Percentiles rank a stretch among this genome's conserved stretches.
phyloP scores from a whole-genome alignment of 2,797 vertebrate species.

The Parotocinclus haroldoi region DNA sequence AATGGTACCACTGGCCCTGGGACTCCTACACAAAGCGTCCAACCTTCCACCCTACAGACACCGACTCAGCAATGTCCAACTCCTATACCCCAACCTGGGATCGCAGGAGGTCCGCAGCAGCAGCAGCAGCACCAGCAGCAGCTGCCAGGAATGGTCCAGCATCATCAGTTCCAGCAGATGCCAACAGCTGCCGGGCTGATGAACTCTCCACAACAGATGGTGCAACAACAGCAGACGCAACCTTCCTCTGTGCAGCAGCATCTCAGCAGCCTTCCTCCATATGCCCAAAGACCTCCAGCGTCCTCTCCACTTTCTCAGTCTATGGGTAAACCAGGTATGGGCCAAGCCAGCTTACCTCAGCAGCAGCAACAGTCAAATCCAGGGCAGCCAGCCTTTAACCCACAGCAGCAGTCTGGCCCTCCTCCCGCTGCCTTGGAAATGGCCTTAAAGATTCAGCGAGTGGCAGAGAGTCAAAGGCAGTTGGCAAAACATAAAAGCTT shows the following conservation, averaged over 20 bases:
- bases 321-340: constrained; percentile 86
- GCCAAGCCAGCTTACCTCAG: constrained; percentile 81
- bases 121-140: constrained; percentile 63
- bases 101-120: constrained; percentile 61
- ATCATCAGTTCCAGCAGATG: constrained; percentile 65
- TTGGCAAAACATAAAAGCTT: constrained; percentile 89
- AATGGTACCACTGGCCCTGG: constrained; percentile 68
- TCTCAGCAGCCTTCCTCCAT: constrained; percentile 76
- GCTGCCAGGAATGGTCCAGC: constrained; percentile 42
- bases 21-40: constrained; percentile 84
- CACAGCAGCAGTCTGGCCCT: constrained; percentile 74
- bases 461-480: constrained; percentile 91
- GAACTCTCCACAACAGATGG: constrained; percentile 68
- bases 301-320: constrained; percentile 75
- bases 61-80: constrained; percentile 71
- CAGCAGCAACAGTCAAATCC: constrained; percentile 71
- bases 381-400: constrained; percentile 77
- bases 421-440: constrained; percentile 90
- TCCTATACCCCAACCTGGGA: constrained; percentile 59
- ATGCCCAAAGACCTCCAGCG: constrained; percentile 72
- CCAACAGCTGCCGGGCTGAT: constrained; percentile 65
- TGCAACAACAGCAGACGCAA: constrained; percentile 57
- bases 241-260: constrained; percentile 82
- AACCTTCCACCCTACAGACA: constrained; percentile 87
- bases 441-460: constrained; percentile 92